Percentiles rank a stretch among this genome's conserved stretches.
These are phyloP conservation scores for Glaucidium brasilianum DNA, from an alignment of 2,113 vertebrate species.

Conservation along the genomic window DNA sequence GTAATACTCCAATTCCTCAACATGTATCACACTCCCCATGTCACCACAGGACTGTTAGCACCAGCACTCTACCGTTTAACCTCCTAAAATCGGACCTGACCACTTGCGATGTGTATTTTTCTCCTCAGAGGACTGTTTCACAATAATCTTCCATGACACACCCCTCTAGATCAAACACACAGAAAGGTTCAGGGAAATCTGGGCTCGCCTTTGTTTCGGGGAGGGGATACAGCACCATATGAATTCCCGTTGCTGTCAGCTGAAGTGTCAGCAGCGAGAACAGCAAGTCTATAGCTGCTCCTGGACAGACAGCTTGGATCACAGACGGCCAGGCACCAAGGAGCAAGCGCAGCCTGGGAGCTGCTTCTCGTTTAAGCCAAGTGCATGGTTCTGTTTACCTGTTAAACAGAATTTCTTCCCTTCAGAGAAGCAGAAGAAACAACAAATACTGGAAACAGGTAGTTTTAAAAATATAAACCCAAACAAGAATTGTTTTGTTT, in stretches of 20 bases:
- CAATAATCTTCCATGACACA: background rate
- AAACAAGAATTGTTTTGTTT: background rate
- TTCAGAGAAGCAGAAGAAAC: background rate
- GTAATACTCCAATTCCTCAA: background rate
- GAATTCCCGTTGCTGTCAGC: background rate
- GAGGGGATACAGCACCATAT: background rate
- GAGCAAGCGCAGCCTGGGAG: background rate
- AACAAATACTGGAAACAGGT: background rate
- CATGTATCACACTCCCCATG: accelerated
- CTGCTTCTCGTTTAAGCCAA: background rate
- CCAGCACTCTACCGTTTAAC: accelerated
- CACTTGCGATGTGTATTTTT: background rate
- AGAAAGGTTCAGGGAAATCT: background rate
- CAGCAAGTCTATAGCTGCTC: background rate
- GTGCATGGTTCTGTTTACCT: background rate
- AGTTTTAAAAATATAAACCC: background rate
- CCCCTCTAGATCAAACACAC: background rate
- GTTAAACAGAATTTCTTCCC: background rate
- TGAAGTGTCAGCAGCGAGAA: background rate
- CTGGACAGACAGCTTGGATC: background rate
- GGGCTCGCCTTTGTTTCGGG: background rate
- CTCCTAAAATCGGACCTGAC: background rate
- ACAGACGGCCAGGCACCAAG: background rate
- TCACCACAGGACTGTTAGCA: background rate
- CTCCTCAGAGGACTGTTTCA: background rate